Base-by-base conservation (phyloP, 35 echinoderm and acorn worm species). In the Ophiothrix spiculata region DNA sequence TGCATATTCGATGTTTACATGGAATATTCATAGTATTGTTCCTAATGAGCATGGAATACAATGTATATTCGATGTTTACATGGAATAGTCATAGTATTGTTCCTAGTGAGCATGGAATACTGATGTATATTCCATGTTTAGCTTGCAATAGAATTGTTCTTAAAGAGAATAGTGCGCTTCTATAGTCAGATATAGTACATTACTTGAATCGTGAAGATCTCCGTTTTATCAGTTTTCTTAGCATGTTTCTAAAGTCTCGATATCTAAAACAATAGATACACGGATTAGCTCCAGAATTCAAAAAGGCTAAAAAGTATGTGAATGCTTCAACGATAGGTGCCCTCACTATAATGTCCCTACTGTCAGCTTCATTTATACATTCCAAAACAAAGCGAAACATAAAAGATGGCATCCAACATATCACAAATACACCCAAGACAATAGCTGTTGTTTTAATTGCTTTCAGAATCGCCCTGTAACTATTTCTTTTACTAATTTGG, bases 391-490 rank as follows among this genome's bases (percentile, higher is more conserved):
- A 82, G 41, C 34, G 41, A n/a, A 56, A 32, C 1, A 82, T 56
- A 45, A 46, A 82, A 10, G 40, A 16, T 6, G 80, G 80, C 80
- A 82, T 29, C 80, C 80, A 82, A 31, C 80, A 82, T 6, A 56
- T 2, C n/a, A 82, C 38, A 31, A 82, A 82, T 4, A 46, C 80
- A 21, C 80, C 80, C 0, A 82, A 39, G 8, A 82, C 80, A 28
- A 82, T 82, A 13, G 80, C 38, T 11, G 80, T 82, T 12, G 80
- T 82, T 56, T 39, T 82, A 28, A 46, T 82, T 25, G 80, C 80
- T 15, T 82, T 82, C 80, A 82, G 40, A 2, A 46, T 14, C 8
- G 21, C 31, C n/a, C n/a, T 45, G 77, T 25, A 79, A 54, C 21
- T 54, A 54, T 54, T 54, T 54, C 45, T 54, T 54, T 54, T 54